phyloP scores from a whole-genome alignment of 2,797 vertebrate genomes.

The Karalla daura region DNA sequence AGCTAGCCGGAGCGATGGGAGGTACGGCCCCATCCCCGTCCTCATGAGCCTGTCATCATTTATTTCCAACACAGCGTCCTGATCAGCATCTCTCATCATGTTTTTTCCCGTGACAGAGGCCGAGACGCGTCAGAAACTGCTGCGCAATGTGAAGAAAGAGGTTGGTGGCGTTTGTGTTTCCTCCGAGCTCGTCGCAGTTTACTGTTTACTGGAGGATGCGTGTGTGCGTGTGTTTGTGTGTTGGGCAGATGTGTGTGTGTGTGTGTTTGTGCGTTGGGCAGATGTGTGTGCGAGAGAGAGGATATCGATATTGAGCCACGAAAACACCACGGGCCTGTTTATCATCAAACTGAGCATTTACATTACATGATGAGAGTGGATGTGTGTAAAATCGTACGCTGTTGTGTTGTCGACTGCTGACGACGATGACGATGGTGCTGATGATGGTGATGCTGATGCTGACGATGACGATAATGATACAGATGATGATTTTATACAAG shows the following conservation, averaged over 20 bases:
- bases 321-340: conserved; percentile 53
- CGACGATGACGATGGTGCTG: conserved; percentile 21
- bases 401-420: conserved; percentile 30
- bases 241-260: neutral
- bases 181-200: conserved; percentile 5
- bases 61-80: conserved; percentile 30
- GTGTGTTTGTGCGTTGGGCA: neutral
- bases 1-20: conserved; percentile 82
- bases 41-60: conserved; percentile 36
- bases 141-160: conserved; percentile 98
- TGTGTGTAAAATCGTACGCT: neutral
- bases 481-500: conserved; percentile 29
- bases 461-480: conserved; percentile 16
- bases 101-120: conserved; percentile 86
- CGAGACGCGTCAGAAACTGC: conserved; percentile 94
- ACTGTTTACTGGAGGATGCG: conserved; percentile 24
- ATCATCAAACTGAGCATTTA: conserved; percentile 10
- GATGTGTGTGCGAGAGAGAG: neutral
- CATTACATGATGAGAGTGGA: conserved; percentile 1
- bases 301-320: conserved; percentile 10
- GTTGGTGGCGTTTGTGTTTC: conserved; percentile 76
- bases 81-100: conserved; percentile 51
- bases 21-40: conserved; percentile 65
- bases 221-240: neutral
- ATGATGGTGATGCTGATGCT: conserved; percentile 31